Base-by-base conservation (phyloP, 2,797 vertebrate genomes). In the Oreochromis mossambicus region DNA sequence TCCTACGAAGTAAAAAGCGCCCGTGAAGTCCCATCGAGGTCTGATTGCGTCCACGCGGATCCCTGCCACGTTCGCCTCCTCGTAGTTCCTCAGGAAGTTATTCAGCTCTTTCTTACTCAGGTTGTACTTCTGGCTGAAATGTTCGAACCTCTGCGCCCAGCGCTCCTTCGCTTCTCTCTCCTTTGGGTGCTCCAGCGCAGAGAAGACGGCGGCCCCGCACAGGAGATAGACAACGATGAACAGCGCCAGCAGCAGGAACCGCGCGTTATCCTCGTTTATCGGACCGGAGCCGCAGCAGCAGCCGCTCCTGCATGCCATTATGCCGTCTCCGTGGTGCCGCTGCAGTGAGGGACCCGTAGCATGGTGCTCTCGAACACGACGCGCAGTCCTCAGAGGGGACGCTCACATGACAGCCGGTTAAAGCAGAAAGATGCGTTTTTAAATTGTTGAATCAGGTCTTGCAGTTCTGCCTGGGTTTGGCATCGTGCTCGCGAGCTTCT, bases 1-100 rank as follows among this genome's bases (percentile, higher is more conserved):
- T 85, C 97, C 97, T 88, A 98, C 98, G 95, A 99, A 99, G 93
- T 98, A 99, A 91, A 99, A 98, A 2, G 98, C 97, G 7, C 98
- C 98, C 0, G 97, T 95, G 92, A 99, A 98, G 92, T 99, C 98
- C 98, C 98, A 99, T 1, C 98, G 96, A 10, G 97, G 97, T 56
- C 97, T 95, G 86, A 97, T 94, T 21, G 87, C 88, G 94, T 98
- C 97, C 94, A 98, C 96, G 1, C 97, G 97, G 89, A 99, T 96
- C 7, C 98, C 98, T 5, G 97, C 97, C 55, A 96, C 95, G 80
- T 95, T 96, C 82, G 98, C 98, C 92, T 97, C 96, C 94, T 99
- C 98, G 78, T 98, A 99, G 93, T 95, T 97, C 83, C 97, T 95
- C 15, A 99, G 96, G 87, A 99, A 97, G 93, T 91, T 96, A 1